Conservation (phyloP, 1,140 invertebrate genomes). For the Drosophila novamexicana region DNA sequence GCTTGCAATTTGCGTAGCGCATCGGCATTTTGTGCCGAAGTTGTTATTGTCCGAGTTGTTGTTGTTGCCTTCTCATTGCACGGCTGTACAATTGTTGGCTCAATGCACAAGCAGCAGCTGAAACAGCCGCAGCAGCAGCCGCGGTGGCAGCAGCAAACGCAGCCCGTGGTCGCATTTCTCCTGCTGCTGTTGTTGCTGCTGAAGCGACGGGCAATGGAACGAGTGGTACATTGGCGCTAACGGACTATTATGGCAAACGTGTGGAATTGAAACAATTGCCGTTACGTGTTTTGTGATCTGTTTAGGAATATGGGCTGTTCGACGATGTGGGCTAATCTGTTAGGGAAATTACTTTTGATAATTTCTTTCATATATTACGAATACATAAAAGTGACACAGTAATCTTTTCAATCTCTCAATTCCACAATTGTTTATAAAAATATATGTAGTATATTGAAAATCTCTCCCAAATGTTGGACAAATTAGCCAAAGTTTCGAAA, state of each 20-base stretch:
- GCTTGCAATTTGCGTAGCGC: constrained; percentile 76
- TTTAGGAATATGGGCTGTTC: constrained; percentile 9
- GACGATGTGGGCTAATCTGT: constrained; percentile 21
- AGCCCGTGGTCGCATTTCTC: constrained; percentile 18
- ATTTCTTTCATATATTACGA: too few relatives aligned
- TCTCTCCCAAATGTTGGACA: too few relatives aligned
- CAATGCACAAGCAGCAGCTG: constrained; percentile 51
- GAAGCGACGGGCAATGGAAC: constrained; percentile 8
- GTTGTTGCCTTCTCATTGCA: constrained; percentile 39
- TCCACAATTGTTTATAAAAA: too few relatives aligned
- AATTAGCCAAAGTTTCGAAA: too few relatives aligned
- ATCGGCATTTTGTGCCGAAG: constrained; percentile 67
- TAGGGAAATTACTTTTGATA: constrained; percentile 5
- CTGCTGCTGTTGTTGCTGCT: constrained; percentile 5
- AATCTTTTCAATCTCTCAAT: too few relatives aligned
- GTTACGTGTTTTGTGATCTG: constrained; percentile 15
- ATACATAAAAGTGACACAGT: too few relatives aligned
- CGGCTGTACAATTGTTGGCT: constrained; percentile 58
- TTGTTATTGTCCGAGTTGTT: constrained; percentile 32
- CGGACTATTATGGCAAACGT: background rate
- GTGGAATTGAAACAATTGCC: constrained; percentile 26
- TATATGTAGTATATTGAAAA: too few relatives aligned
- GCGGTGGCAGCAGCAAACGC: background rate
- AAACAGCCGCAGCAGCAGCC: constrained; percentile 6
- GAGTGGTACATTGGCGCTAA: background rate